Conservation (phyloP, 2,888 invertebrate species). For the Lacanobia oleracea region DNA sequence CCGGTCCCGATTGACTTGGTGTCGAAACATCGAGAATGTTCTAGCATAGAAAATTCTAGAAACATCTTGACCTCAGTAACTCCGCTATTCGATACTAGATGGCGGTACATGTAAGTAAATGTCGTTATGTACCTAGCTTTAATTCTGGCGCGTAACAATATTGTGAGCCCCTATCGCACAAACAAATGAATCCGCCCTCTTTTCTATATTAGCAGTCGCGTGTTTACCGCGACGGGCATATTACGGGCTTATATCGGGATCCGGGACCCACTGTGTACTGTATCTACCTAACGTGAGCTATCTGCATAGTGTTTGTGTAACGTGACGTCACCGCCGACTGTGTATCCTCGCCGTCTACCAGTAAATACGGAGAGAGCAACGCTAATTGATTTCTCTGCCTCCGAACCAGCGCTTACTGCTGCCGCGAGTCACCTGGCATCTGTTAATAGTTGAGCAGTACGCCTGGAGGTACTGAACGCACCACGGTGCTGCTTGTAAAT, state of each 20-base stretch:
- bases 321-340: slow-evolving; percentile 26
- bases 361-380: slow-evolving; percentile 5
- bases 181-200: slow-evolving; percentile 36
- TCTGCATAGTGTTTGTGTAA: slow-evolving; percentile 18
- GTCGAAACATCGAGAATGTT: too few relatives aligned
- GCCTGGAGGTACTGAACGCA: not conserved
- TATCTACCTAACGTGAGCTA: not conserved
- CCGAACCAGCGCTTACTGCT: not conserved
- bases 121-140: too few relatives aligned
- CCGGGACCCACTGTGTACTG: not conserved
- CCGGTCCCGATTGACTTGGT: too few relatives aligned
- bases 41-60: too few relatives aligned
- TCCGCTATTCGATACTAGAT: too few relatives aligned
- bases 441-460: not conserved
- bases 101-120: too few relatives aligned
- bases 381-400: slow-evolving; percentile 18
- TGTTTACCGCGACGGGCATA: slow-evolving; percentile 22
- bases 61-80: too few relatives aligned
- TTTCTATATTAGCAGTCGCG: slow-evolving; percentile 12
- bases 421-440: not conserved
- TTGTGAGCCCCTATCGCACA: not conserved
- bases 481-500: not conserved
- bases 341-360: slow-evolving; percentile 11
- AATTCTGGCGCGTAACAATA: too few relatives aligned
- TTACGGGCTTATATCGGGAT: slow-evolving; percentile 16